Evolutionary conservation across 2,113 vertebrate species (phyloP).

Genomic region (Sisor rabdophorus): DNA sequence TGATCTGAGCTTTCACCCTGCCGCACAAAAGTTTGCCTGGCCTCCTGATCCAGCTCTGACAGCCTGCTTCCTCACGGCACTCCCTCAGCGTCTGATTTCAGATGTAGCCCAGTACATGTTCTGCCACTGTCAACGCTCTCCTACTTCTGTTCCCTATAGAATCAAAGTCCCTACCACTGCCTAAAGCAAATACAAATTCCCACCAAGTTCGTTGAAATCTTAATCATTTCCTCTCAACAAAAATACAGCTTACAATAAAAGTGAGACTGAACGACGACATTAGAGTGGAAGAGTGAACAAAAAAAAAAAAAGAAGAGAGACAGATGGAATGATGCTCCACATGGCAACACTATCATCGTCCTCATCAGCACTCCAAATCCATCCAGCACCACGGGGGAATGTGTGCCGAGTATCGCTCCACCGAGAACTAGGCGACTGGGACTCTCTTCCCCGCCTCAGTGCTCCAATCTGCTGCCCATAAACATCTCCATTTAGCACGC

Average conservation of each 20-base stretch:
- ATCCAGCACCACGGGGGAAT: slow-evolving; percentile 55
- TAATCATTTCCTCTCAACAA: slow-evolving; percentile 23
- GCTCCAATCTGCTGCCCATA: slow-evolving; percentile 56
- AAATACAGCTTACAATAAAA: neutral
- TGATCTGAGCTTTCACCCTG: slow-evolving; percentile 53
- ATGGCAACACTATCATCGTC: slow-evolving; percentile 65
- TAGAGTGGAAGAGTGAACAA: slow-evolving; percentile 16
- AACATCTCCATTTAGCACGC: slow-evolving; percentile 61
- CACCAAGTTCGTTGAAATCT: slow-evolving; percentile 22
- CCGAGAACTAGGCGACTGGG: slow-evolving; percentile 65
- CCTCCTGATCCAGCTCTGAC: slow-evolving; percentile 70
- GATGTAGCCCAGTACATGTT: slow-evolving; percentile 54
- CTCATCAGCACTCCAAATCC: slow-evolving; percentile 67
- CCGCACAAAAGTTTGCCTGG: slow-evolving; percentile 50
- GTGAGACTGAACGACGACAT: slow-evolving; percentile 6
- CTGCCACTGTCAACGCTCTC: slow-evolving; percentile 48
- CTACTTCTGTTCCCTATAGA: slow-evolving; percentile 48
- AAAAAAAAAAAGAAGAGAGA: slow-evolving; percentile 50
- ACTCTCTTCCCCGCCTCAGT: slow-evolving; percentile 59
- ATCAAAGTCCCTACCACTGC: slow-evolving; percentile 44
- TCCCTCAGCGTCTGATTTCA: slow-evolving; percentile 50
- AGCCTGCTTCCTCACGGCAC: slow-evolving; percentile 52
- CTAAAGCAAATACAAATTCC: slow-evolving; percentile 36
- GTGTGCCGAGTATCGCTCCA: slow-evolving; percentile 63
- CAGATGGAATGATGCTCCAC: slow-evolving; percentile 60